Evolutionary conservation across 2,113 vertebrate species (phyloP).

Genomic region (Crocuta crocuta): DNA sequence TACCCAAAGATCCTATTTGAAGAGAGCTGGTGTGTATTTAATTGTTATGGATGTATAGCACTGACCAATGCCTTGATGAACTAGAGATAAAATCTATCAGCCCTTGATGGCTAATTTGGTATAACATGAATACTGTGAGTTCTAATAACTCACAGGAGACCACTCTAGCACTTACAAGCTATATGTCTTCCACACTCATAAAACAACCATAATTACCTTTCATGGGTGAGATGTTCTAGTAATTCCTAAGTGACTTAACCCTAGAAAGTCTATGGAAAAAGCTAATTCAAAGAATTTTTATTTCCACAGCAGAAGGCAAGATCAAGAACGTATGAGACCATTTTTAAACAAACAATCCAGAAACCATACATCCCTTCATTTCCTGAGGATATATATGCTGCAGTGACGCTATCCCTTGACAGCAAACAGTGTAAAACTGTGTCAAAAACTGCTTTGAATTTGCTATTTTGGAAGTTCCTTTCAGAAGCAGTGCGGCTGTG

Average conservation of each 20-base stretch:
- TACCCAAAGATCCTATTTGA: constrained; percentile 10
- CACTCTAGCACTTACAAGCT: constrained; percentile 83
- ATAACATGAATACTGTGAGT: constrained; percentile 83
- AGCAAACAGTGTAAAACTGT: background rate
- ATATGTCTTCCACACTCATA: constrained; percentile 85
- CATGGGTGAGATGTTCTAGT: constrained; percentile 83
- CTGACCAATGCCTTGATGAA: constrained; percentile 78
- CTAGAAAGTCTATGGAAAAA: constrained; percentile 47
- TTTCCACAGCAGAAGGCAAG: constrained; percentile 42
- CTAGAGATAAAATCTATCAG: constrained; percentile 83
- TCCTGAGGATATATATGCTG: background rate
- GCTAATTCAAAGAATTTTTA: constrained; percentile 63
- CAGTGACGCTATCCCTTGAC: background rate
- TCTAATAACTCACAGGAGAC: constrained; percentile 86
- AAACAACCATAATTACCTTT: constrained; percentile 87
- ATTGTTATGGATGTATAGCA: constrained; percentile 22
- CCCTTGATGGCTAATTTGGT: constrained; percentile 85
- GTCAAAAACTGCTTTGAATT: background rate
- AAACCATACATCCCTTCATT: background rate
- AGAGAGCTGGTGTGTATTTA: background rate
- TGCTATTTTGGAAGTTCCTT: background rate
- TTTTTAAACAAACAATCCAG: background rate
- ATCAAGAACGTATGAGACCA: background rate
- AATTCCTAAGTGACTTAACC: constrained; percentile 85
- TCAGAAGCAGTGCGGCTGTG: background rate